Base-by-base conservation (phyloP, 1,140 invertebrate genomes). In the Trachymyrmex septentrionalis region DNA sequence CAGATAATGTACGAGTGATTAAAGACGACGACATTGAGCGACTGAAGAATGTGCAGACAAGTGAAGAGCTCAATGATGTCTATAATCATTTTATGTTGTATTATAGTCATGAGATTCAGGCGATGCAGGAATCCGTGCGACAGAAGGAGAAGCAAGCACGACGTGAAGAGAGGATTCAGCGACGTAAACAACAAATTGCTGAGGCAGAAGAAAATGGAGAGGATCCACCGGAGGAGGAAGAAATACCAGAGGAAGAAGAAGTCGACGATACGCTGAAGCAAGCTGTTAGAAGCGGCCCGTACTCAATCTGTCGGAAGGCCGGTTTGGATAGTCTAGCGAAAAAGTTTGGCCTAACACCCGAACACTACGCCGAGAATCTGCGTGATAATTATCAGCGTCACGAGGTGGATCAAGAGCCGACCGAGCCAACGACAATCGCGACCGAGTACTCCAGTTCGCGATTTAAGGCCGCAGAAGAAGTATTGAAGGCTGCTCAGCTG, bases 281-380 rank as follows among this genome's bases (percentile, higher is more conserved):
- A 91, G 98, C 98, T 0, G 97, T 97, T 53, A 96, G 98, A 69
- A 98, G 97, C 75, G 98, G 98, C 10, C 97, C 98, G 1, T 99
- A 99, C 94, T 96, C 97, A 34, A 96, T 99, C 66, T 99, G 99
- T 93, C 95, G 97, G 38, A 97, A 97, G 94, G 97, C 98, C 38
- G 98, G 98, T 27, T 95, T 99, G n/a, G 97, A 97, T 93, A 97
- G 97, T 5, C 96, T 99, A 55, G 98, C 98, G 1, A 98, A 98
- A 93, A 98, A 97, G 87, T 99, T 99, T 95, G 99, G 99, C 88
- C 95, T 99, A n/a, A 97, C 97, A 2, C 98, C 99, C 0, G 98
- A 99, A 93, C 97, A 99, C 93, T 99, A 99, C 95, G 99, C 98
- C 3, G 99, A 99, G 95, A 99, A 99, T 95, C 95, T 99, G 0